Evolutionary conservation across 2,797 vertebrate genomes (phyloP).

Genomic region (Eutrigla gurnardus): DNA sequence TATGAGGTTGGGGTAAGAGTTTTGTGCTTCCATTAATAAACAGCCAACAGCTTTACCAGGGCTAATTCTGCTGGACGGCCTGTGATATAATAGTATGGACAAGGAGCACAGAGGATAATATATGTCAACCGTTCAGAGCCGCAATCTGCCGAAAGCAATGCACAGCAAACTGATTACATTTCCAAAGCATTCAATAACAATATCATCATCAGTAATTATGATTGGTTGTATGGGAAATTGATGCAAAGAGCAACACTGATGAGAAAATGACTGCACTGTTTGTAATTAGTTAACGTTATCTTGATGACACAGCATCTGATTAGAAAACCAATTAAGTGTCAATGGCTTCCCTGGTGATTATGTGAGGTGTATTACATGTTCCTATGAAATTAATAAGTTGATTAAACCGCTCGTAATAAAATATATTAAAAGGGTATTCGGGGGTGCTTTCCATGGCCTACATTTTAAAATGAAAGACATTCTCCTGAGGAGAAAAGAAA

Average conservation of each 20-base stretch:
- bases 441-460: conserved; percentile 35
- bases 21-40: conserved; percentile 39
- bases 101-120: conserved; percentile 28
- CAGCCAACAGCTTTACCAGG: conserved; percentile 40
- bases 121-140: conserved; percentile 32
- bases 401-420: conserved; percentile 64
- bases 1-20: conserved; percentile 1
- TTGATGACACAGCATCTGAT: conserved; percentile 69
- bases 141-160: conserved; percentile 8
- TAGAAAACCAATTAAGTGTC: conserved; percentile 71
- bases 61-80: conserved; percentile 16
- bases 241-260: conserved; percentile 60
- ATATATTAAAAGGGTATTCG: conserved; percentile 35
- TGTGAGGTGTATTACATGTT: conserved; percentile 48
- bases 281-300: conserved; percentile 75
- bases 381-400: conserved; percentile 61
- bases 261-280: conserved; percentile 65
- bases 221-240: conserved; percentile 60
- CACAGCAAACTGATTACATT: conserved; percentile 46
- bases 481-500: conserved; percentile 5
- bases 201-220: conserved; percentile 49
- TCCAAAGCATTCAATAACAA: conserved; percentile 61
- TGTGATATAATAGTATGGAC: not conserved
- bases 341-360: conserved; percentile 64
- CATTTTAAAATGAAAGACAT: conserved; percentile 25